Evolutionary conservation across 2,888 invertebrate species (phyloP), one percentile per base, ranked within the genome.

Genomic region (Ephialtes manifestator): DNA sequence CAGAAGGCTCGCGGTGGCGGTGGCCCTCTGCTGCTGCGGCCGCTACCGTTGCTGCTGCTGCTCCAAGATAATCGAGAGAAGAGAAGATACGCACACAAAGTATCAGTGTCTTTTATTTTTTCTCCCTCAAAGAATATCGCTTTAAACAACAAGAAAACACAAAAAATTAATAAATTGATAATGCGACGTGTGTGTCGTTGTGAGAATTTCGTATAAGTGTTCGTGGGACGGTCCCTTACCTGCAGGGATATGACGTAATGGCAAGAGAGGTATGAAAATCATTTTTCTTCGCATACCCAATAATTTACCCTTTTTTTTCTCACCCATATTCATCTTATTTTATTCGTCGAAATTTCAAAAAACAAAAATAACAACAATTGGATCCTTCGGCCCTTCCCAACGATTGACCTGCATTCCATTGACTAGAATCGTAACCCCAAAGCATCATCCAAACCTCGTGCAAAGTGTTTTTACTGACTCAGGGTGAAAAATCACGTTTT

Each of bases 181-280:
- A 92, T 92, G 93, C 91, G 89, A 90, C 90, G 90, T 90, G 87
- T 88, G 89, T 86, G 86, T 83, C 89, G 88, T 82, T 84, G n/a
- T 65, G 55, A 43, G 81, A 90, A 89, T 89, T 91, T 88, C 88
- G 90, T 90, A 91, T 91, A 90, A 92, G 91, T 92, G 92, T 90
- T 90, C 89, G 91, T 92, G 93, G 93, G 92, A 94, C 91, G 91
- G 90, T 92, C 91, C 92, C 92, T 91, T 92, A 92, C 92, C 93
- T 93, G 93, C 93, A 93, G 93, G 93, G 93, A 94, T 93, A 94
- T 94, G 94, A 94, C 94, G 94, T 95, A 94, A 95, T 95, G 95
- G 95, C 95, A 94, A 95, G 95, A 94, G 95, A 95, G 94, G 95
- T 95, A 93, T 79, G 83, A 39, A 75, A 31, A 46, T 55, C 11